Evolutionary conservation across 2,888 invertebrate genomes (phyloP), one percentile per base, ranked within the genome.

Genomic region (Coelopa pilipes): DNA sequence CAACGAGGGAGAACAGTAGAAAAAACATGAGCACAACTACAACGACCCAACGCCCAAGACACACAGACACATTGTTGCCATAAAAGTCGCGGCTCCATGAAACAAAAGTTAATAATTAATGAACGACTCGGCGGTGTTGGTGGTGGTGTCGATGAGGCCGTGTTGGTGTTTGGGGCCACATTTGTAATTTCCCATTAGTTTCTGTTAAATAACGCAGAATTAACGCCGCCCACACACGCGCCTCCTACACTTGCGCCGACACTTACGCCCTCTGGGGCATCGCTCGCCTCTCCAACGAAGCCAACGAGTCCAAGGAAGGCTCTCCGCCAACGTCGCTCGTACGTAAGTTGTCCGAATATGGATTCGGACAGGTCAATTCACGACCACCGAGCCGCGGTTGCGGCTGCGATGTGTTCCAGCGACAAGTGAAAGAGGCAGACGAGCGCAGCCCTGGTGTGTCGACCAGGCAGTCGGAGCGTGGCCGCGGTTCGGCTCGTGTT

Each of bases 41-140:
- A 34, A 34, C 34, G 7, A 34, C 34, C 34, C 34, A 34, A 34
- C 34, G 7, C 34, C 34, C 7, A 34, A 34, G 34, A 34, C 34
- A 34, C 34, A 34, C 34, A 34, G 2, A 34, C 15, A 57, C 12
- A 11, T 59, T 55, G 57, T 46, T 69, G 46, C 69, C 69, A 57
- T 69, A 57, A 69, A 68, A 69, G 57, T 45, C 17, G 46, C n/a
- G 57, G 50, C 59, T 57, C 57, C 46, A 57, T 69, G 34, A 66
- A 66, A 66, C 12, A 49, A 47, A 47, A 57, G 69, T 59, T 66
- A 34, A 34, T 34, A 34, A 34, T 21, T 59, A 50, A 69, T 69
- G 59, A 17, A 45, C 57, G 69, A 45, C 46, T 59, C 57, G 17
- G 19, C 49, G 57, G 57, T 69, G 57, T 17, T 69, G 45, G 12